A percentile compares a stretch with the other conserved stretches of the same genome.
phyloP scores from a whole-genome alignment of 2,888 invertebrate species.

The Drosophila quinaria region DNA sequence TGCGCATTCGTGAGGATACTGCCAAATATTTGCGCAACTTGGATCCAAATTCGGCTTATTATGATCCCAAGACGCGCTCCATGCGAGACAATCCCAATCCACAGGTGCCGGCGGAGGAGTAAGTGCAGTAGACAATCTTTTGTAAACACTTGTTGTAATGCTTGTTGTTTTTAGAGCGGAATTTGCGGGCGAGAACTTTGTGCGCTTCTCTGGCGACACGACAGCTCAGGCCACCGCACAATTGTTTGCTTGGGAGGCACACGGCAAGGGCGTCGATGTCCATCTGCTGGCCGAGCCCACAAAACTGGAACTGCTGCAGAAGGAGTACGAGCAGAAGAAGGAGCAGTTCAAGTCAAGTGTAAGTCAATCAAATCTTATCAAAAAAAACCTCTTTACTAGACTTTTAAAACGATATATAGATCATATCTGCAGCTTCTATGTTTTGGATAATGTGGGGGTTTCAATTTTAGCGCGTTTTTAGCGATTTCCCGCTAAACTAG shows the following conservation, averaged over 20 bases:
- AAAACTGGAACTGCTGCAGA: slow-evolving; percentile 95
- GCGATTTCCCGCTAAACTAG: too few relatives aligned
- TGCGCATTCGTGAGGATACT: slow-evolving; percentile 99
- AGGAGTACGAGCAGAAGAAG: slow-evolving; percentile 95
- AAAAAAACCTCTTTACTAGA: too few relatives aligned
- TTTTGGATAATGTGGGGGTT: too few relatives aligned
- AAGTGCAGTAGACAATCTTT: slow-evolving; percentile 23
- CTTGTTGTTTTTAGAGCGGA: slow-evolving; percentile 86
- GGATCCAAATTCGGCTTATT: slow-evolving; percentile 98
- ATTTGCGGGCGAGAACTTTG: slow-evolving; percentile 98
- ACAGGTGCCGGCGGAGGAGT: slow-evolving; percentile 87
- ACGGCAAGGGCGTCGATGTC: slow-evolving; percentile 96
- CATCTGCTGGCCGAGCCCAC: slow-evolving; percentile 99
- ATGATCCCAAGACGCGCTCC: slow-evolving; percentile 99
- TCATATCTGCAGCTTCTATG: too few relatives aligned
- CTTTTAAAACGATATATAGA: too few relatives aligned
- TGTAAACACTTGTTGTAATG: background rate
- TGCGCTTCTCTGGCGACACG: slow-evolving; percentile 97
- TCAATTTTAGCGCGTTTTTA: too few relatives aligned
- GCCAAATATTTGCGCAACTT: slow-evolving; percentile 99
- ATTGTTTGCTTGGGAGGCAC: slow-evolving; percentile 99
- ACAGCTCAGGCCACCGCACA: slow-evolving; percentile 95
- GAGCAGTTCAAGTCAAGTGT: slow-evolving; percentile 92
- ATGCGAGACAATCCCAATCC: slow-evolving; percentile 98
- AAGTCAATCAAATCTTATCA: slow-evolving; percentile 34